Base-by-base conservation (phyloP, 1,140 invertebrate species). In the Dinoponera quadriceps region DNA sequence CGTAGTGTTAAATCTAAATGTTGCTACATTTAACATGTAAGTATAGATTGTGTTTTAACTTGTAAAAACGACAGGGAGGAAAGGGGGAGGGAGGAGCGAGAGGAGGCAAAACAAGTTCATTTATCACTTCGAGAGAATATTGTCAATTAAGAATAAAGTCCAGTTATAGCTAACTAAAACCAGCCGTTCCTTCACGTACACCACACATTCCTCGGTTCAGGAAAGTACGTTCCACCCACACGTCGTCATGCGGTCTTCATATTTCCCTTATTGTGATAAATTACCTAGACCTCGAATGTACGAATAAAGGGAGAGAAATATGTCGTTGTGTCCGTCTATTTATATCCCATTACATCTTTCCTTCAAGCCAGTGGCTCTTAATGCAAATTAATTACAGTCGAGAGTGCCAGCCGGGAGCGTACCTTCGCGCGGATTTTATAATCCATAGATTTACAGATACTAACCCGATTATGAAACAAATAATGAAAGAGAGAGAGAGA, bases 1-100 rank as follows among this genome's bases (percentile, higher is more conserved):
- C 83, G 86, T 88, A 88, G 80, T 88, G 68, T 85, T 88, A 88
- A n/a, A 82, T 83, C 84, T 88, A 88, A 88, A 88, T 88, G 87
- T 88, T 62, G 73, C 86, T 88, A 74, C 74, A 68, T 85, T 85
- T 88, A 88, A 71, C 72, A 83, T 66, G 84, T 88, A 88, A 88
- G 62, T 88, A 88, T 85, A 88, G 71, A 85, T 81, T 88, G 84
- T 83, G 87, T 88, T 88, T 85, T 73, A 83, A 85, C 66, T 81
- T 88, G 84, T 83, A 85, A 80, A 74, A 29, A 38, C 29, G 59
- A 60, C 49, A 33, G 29, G 29, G 38, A 9, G 7, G 0, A 9
- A 9, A 9, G 38, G 38, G 38, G 38, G 38, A 44, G 38, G 38
- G 38, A 33, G 2, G 38, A 9, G 38, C 11, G 7, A 9, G 38